Evolutionary conservation across 2,888 invertebrate genomes (phyloP).

Genomic region (Chromoteleia sp.): DNA sequence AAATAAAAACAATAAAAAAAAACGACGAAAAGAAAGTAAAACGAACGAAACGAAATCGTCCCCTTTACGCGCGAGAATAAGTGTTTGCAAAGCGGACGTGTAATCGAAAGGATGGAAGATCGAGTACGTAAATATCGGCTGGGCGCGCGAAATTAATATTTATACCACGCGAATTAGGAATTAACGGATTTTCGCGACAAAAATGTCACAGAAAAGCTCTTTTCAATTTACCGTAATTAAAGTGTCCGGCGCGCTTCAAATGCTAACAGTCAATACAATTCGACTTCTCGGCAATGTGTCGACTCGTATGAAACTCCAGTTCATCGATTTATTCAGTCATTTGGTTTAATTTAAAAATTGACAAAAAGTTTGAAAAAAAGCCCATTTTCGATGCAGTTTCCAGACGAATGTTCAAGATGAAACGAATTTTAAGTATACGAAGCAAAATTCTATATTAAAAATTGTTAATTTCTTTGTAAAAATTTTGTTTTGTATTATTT

Average conservation of each 20-base stretch:
- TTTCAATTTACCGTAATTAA: constrained; percentile 1
- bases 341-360: not conserved
- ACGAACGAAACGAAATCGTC: constrained; percentile 18
- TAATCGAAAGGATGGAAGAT: constrained; percentile 38
- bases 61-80: constrained; percentile 49
- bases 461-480: too few species aligned
- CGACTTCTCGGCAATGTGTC: not conserved
- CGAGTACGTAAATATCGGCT: too few species aligned
- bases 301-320: not conserved
- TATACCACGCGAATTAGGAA: not conserved
- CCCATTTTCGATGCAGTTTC: too few species aligned
- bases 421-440: too few species aligned
- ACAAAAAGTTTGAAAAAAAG: too few species aligned
- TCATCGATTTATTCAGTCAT: not conserved
- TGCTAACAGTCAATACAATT: not conserved
- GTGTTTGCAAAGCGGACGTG: constrained; percentile 39
- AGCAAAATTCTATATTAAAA: too few species aligned
- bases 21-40: constrained; percentile 23
- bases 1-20: constrained; percentile 31
- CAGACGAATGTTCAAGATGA: too few species aligned
- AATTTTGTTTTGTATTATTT: too few species aligned
- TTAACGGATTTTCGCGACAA: not conserved
- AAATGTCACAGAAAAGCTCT: not conserved
- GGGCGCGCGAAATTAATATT: not conserved
- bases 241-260: not conserved